phyloP scores from a whole-genome alignment of 2,113 vertebrate genomes.

The Telmatochromis sp. region DNA sequence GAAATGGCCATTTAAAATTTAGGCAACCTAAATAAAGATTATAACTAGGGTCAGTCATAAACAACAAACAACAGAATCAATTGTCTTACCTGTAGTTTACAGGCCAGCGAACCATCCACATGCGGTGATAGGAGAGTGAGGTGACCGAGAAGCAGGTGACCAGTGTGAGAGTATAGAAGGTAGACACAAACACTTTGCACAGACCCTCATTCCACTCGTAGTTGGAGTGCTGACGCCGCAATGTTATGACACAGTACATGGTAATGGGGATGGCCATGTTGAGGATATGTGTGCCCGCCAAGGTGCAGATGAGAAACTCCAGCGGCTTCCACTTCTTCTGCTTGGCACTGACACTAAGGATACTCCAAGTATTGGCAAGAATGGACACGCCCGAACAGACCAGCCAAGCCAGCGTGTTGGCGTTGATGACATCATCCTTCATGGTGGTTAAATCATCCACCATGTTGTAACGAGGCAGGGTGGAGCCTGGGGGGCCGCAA shows the following conservation, averaged over 20 bases:
- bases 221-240: slow-evolving; percentile 78
- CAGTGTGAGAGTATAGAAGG: slow-evolving; percentile 90
- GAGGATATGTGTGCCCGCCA: slow-evolving; percentile 90
- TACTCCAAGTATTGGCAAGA: slow-evolving; percentile 89
- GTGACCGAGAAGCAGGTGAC: slow-evolving; percentile 93
- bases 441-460: slow-evolving; percentile 73
- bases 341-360: slow-evolving; percentile 88
- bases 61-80: background rate
- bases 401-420: slow-evolving; percentile 88
- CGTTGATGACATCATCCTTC: slow-evolving; percentile 83
- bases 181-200: slow-evolving; percentile 92
- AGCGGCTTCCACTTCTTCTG: slow-evolving; percentile 94
- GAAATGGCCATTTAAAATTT: background rate
- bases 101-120: slow-evolving; percentile 97
- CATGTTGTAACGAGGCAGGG: slow-evolving; percentile 59
- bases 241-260: slow-evolving; percentile 85
- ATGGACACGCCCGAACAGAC: slow-evolving; percentile 85
- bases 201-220: slow-evolving; percentile 92
- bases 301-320: slow-evolving; percentile 86
- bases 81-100: slow-evolving; percentile 87
- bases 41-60: background rate
- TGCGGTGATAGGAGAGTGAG: slow-evolving; percentile 91
- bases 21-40: background rate
- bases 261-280: slow-evolving; percentile 86
- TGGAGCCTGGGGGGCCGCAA: slow-evolving; percentile 35